Evolutionary conservation across 1,140 invertebrate genomes (phyloP), one percentile per base, ranked within the genome.

Genomic region (Diplogasteroides magnus): DNA sequence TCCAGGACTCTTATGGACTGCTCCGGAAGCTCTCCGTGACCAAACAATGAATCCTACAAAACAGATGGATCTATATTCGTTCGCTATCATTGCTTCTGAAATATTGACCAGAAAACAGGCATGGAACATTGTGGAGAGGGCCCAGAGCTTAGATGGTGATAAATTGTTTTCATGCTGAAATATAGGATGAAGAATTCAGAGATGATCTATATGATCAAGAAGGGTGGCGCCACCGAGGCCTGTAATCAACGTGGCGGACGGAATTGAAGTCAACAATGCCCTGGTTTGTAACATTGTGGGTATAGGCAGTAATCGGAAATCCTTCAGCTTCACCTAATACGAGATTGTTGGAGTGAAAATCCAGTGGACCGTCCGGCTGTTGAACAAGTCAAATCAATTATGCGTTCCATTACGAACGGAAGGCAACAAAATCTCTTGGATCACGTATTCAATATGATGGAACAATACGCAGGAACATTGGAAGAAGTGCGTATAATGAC

Each of bases 1-100:
- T 79, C 64, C 72, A 85, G 84, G 82, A 86, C 87, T 93, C 82
- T 87, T 98, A 77, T 98, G 94, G 94, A 94, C 90, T 84, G 92
- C 94, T 26, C 95, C 95, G 19, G 95, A 98, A 84, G 83, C 96
- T 27, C 84, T 98, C 68, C 87, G 94, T 74, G 87, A 89, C 26
- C 61, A 73, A 63, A 28, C 59, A 19, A 58, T 64, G 32, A 31
- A 48, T 14, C 79, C 76, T 26, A 82, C 78, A 27, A 68, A 76
- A 62, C 64, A 72, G 57, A 81, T 75, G 1, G 79, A 81, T 62
- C 67, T 81, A 57, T 81, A 81, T 64, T 74, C 70, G 48, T 81
- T 83, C 66, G 79, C 79, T 14, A 82, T 81, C 29, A 78, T 81
- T 58, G 77, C 77, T 59, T 80, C 78, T 1, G 79, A 82, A 60